Conservation (phyloP, 2,888 invertebrate genomes). For the Halictus ligatus region DNA sequence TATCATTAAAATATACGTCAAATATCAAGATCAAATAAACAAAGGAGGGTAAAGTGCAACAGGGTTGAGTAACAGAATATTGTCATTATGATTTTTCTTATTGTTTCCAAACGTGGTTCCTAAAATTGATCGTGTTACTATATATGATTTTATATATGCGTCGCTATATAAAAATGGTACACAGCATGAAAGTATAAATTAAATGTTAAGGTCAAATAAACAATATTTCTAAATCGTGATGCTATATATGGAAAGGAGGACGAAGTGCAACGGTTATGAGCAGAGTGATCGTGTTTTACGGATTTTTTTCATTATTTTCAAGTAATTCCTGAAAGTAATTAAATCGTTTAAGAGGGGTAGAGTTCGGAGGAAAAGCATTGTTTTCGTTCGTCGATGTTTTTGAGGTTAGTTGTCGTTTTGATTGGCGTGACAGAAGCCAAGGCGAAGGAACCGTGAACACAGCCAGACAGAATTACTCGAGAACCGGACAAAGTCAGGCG, state of each 20-base stretch:
- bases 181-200: neutral
- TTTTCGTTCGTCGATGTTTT: constrained; percentile 23
- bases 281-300: constrained; percentile 7
- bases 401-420: constrained; percentile 79
- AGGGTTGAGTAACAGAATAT: neutral
- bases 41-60: neutral
- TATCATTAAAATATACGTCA: neutral
- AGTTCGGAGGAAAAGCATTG: constrained; percentile 29
- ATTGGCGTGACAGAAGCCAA: constrained; percentile 83
- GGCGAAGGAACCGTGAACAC: constrained; percentile 79
- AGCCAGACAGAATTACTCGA: constrained; percentile 78
- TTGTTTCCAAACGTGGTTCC: neutral
- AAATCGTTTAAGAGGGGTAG: neutral
- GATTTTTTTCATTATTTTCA: constrained; percentile 23
- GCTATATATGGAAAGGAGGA: neutral
- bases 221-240: constrained; percentile 11
- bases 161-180: neutral
- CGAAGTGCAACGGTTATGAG: constrained; percentile 4
- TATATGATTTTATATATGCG: neutral
- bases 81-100: neutral
- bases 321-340: constrained; percentile 1
- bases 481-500: constrained; percentile 72
- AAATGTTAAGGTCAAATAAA: neutral
- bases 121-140: too few species aligned
- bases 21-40: neutral